Evolutionary conservation across 2,888 invertebrate genomes (phyloP), one percentile per base, ranked within the genome.

Genomic region (Rhagophthalmus giganteus): DNA sequence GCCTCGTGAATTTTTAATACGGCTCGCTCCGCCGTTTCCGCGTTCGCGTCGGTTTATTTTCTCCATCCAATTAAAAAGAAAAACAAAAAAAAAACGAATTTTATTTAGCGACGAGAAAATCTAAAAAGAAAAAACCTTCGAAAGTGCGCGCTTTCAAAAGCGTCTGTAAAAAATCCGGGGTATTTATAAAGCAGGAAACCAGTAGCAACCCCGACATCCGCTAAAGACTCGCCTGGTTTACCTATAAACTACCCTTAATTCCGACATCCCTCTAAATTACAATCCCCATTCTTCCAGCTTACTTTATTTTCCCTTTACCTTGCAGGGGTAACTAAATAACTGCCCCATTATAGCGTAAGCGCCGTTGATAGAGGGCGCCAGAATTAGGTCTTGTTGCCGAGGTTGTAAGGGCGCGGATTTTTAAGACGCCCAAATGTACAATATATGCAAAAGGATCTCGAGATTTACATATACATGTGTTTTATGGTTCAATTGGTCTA

Each of bases 191-290:
- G 24, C 40, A 41, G 44, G 48, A 53, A 52, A 48, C 48, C 53
- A 30, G 53, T 28, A 48, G 53, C 47, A 53, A 53, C 54, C 54
- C 54, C 45, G 49, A 49, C 45, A 54, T 54, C 54, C 54, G 54
- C 45, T 54, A 54, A 72, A 71, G 72, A 72, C 71, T 65, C 68
- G 71, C 60, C 72, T 71, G 74, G 74, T 74, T 74, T 73, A 74
- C 75, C 75, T 76, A 76, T 76, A 76, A 76, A 76, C 75, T 75
- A 75, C 75, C 76, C 75, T 74, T 76, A 76, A 76, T 76, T 74
- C 75, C 73, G 67, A 75, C 76, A 76, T 75, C 75, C 76, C 75
- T 75, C 76, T 76, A 75, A 76, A 76, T 76, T 76, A 75, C 75
- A 74, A 74, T 73, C 74, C 74, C 74, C 72, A 75, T 75, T 75